Conservation (phyloP, 2,113 vertebrate genomes). For the Myotis brandtii region DNA sequence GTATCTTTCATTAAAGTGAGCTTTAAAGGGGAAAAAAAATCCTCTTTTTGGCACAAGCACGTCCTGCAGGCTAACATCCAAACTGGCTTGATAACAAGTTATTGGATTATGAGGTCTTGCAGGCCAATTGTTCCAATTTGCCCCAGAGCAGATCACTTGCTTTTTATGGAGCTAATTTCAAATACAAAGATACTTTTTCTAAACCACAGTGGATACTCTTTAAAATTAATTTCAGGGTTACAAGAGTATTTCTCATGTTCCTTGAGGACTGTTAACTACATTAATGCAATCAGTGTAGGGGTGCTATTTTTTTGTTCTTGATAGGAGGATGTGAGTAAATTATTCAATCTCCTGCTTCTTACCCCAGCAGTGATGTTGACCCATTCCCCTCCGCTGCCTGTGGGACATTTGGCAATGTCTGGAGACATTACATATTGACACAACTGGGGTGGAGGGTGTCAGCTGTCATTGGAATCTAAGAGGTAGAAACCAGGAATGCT, state of each 20-base stretch:
- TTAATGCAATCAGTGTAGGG: neutral
- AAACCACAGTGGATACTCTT: neutral
- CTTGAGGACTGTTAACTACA: neutral
- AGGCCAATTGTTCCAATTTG: neutral
- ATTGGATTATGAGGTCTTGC: neutral
- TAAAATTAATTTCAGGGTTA: neutral
- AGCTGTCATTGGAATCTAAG: neutral
- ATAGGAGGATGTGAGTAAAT: neutral
- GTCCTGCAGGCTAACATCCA: neutral
- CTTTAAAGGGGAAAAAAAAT: neutral
- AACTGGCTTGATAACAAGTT: neutral
- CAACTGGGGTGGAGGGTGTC: neutral
- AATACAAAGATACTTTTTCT: neutral
- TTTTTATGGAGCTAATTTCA: neutral
- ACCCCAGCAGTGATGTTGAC: no score
- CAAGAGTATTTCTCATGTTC: neutral
- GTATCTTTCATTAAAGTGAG: neutral
- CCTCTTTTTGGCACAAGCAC: neutral
- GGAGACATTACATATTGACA: neutral
- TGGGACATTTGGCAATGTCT: neutral
- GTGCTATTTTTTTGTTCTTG: neutral
- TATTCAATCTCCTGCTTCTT: neutral
- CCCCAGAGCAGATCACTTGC: neutral
- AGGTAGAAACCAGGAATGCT: neutral
- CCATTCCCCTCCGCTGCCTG: neutral